Conservation (phyloP, 2,797 vertebrate genomes). For the Pangasius sanitwongsei region DNA sequence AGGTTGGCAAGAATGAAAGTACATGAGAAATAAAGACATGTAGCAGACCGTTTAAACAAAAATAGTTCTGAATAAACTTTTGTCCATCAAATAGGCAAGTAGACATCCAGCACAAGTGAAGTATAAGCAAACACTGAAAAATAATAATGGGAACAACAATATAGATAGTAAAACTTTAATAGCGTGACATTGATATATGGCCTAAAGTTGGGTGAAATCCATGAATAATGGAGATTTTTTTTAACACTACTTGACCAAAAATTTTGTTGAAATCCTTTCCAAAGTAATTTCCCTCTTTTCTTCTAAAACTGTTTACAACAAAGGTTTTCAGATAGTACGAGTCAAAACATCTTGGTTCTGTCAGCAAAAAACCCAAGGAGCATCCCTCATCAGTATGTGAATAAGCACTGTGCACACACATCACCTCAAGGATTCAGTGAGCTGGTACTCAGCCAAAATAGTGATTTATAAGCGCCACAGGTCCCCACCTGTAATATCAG, state of each 20-base stretch:
- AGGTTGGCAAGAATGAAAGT: background rate
- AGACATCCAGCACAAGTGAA: background rate
- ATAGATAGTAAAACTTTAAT: background rate
- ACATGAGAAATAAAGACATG: background rate
- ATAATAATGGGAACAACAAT: background rate
- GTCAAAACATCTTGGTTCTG: background rate
- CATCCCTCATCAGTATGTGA: background rate
- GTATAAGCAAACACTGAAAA: background rate
- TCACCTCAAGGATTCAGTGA: background rate
- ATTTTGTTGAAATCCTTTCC: background rate
- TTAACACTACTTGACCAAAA: background rate
- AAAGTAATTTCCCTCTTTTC: constrained; percentile 1
- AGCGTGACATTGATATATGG: background rate
- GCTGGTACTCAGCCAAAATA: background rate
- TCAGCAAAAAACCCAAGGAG: background rate
- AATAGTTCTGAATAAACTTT: background rate
- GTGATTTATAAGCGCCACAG: background rate
- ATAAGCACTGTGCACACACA: background rate
- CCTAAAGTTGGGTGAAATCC: background rate
- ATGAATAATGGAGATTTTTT: background rate
- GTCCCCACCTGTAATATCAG: constrained; percentile 13
- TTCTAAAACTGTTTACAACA: background rate
- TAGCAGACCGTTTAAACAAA: background rate
- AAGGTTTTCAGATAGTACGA: background rate
- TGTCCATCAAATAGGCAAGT: background rate